Evolutionary conservation across 1,140 invertebrate genomes (phyloP).

Genomic region (Drosophila pseudoananassae): DNA sequence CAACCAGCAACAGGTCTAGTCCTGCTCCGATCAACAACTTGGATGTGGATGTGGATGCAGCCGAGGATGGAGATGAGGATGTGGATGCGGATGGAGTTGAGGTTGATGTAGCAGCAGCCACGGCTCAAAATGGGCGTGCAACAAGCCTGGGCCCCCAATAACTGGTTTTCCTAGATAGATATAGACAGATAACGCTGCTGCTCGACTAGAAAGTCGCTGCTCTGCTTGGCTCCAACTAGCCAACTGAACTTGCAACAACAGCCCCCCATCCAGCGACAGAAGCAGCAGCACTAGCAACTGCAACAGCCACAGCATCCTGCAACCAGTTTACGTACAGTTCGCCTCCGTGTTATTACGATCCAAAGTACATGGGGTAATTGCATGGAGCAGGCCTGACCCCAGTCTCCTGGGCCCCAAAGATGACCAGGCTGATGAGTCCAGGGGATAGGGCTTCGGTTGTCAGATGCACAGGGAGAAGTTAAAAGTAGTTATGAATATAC

Average conservation of each 20-base stretch:
- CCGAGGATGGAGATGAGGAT: conserved; percentile 1
- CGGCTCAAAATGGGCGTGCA: conserved; percentile 62
- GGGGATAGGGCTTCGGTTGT: conserved; percentile 16
- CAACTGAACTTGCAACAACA: conserved; percentile 35
- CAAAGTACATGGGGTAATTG: conserved; percentile 81
- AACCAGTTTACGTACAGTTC: conserved; percentile 81
- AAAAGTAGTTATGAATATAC: not conserved
- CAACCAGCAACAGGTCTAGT: conserved; percentile 69
- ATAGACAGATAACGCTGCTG: conserved; percentile 61
- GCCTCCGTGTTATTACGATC: conserved; percentile 74
- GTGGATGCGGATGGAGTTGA: conserved; percentile 5
- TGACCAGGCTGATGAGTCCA: conserved; percentile 30
- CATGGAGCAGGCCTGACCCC: conserved; percentile 59
- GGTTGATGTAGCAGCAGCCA: conserved; percentile 17
- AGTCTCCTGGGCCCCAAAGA: conserved; percentile 43
- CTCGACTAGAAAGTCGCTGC: conserved; percentile 50
- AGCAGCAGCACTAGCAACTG: conserved; percentile 23
- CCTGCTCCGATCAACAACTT: conserved; percentile 65
- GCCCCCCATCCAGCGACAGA: conserved; percentile 8
- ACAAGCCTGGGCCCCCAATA: conserved; percentile 75
- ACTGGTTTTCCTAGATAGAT: conserved; percentile 79
- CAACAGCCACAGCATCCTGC: conserved; percentile 40
- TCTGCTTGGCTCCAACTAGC: conserved; percentile 25
- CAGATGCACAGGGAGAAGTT: conserved; percentile 11
- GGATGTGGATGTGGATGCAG: not conserved